These are phyloP conservation scores for Heteromurus nitidus DNA, from an alignment of 2,888 invertebrate species.

Conservation along the genomic window DNA sequence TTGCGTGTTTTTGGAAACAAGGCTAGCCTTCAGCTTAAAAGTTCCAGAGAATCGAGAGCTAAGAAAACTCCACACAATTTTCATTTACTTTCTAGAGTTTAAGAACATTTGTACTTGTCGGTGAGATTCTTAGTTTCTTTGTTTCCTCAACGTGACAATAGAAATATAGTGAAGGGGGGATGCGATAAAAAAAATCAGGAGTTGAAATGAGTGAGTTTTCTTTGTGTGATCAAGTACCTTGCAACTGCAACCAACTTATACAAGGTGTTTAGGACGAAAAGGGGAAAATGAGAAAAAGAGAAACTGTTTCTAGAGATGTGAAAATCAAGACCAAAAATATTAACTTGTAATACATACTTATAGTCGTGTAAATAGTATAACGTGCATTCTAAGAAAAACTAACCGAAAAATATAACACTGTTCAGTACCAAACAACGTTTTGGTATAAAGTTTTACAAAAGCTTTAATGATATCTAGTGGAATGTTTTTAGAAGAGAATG, in stretches of 20 bases:
- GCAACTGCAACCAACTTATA: conserved; percentile 63
- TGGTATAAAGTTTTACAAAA: conserved; percentile 25
- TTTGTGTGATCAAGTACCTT: conserved; percentile 46
- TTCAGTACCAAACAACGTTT: conserved; percentile 22
- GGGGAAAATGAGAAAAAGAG: no score
- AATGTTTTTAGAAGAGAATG: no score
- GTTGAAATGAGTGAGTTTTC: neutral
- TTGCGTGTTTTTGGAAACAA: no score
- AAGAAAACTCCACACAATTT: no score
- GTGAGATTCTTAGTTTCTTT: no score
- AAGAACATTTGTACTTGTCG: no score
- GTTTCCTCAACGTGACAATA: no score
- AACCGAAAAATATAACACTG: conserved; percentile 10
- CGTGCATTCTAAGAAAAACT: conserved; percentile 28
- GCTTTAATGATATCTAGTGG: conserved; percentile 57
- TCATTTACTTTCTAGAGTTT: no score
- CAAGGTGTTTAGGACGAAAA: conserved; percentile 51
- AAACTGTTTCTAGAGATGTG: conserved; percentile 1
- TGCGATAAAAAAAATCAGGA: neutral
- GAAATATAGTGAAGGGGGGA: neutral
- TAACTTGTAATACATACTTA: neutral
- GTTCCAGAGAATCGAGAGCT: no score
- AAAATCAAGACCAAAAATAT: conserved; percentile 48
- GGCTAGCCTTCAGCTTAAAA: no score
- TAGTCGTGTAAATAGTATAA: conserved; percentile 53